phyloP scores from a whole-genome alignment of 2,113 vertebrate species.

The Tachysurus vachellii region DNA sequence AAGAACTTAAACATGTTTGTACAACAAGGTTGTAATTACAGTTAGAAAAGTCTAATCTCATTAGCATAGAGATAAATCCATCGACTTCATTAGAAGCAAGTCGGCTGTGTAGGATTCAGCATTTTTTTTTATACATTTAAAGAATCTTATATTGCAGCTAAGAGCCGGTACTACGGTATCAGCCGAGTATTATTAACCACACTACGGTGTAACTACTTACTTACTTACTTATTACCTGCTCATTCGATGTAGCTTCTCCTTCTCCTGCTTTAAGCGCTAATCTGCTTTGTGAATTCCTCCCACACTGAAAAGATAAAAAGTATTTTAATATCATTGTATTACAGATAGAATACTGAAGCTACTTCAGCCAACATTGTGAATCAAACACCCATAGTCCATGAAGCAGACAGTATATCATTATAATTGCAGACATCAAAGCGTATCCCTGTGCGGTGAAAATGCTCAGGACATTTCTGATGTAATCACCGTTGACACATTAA shows the following conservation, averaged over 20 bases:
- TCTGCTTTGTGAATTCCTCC: neutral
- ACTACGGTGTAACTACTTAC: neutral
- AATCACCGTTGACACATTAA: conserved; percentile 35
- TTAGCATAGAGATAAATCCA: conserved; percentile 68
- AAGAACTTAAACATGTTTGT: conserved; percentile 65
- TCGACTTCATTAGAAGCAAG: conserved; percentile 72
- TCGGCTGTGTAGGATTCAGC: neutral
- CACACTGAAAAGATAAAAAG: neutral
- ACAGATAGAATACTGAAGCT: neutral
- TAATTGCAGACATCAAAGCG: conserved; percentile 5
- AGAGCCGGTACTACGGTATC: neutral
- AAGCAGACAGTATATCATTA: conserved; percentile 6
- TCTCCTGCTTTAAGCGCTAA: neutral
- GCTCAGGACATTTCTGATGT: neutral
- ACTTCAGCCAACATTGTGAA: neutral
- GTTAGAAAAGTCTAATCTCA: conserved; percentile 60
- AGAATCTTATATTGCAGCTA: neutral
- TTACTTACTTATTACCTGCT: neutral
- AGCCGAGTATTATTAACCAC: neutral
- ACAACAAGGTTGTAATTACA: conserved; percentile 68
- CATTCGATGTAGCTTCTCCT: neutral
- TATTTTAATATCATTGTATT: neutral
- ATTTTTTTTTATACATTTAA: neutral
- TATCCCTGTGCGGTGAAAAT: neutral
- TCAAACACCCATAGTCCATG: neutral